A percentile compares a stretch with the other conserved stretches of the same genome.
phyloP scores from a whole-genome alignment of 1,140 invertebrate species.

The Periplaneta americana region DNA sequence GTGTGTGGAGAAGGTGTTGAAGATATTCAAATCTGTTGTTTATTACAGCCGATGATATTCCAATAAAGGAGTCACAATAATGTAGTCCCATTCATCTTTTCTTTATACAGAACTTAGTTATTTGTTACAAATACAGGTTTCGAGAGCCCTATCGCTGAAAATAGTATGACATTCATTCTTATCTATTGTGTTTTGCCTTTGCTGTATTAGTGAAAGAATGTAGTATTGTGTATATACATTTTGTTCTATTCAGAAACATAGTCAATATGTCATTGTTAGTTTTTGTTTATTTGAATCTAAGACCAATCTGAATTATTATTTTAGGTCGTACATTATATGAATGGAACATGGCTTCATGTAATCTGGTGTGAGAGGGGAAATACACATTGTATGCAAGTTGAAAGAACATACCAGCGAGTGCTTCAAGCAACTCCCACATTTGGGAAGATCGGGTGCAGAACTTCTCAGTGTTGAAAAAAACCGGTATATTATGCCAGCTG shows the following conservation, averaged over 20 bases:
- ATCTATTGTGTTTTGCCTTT: not conserved
- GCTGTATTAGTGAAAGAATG: not conserved
- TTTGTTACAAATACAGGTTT: not conserved
- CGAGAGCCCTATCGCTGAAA: not conserved
- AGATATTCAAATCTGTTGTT: not conserved
- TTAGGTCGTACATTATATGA: not conserved
- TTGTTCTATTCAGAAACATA: not conserved
- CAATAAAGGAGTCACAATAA: not conserved
- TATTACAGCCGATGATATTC: not conserved
- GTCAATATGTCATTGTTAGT: not conserved
- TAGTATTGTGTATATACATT: not conserved
- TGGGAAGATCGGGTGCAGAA: constrained; percentile 11
- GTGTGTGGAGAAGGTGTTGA: not conserved
- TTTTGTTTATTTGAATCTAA: not conserved
- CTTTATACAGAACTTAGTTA: not conserved
- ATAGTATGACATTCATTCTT: not conserved
- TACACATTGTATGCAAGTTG: constrained; percentile 9
- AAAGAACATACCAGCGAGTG: not conserved
- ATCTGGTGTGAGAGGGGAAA: constrained; percentile 5
- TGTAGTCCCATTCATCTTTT: not conserved
- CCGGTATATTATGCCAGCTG: constrained; percentile 19
- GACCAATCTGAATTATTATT: not conserved
- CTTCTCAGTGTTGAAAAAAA: not conserved
- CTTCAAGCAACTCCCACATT: constrained; percentile 1
- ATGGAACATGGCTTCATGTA: constrained; percentile 4